phyloP scores from a whole-genome alignment of 1,140 invertebrate genomes.

The Doryteuthis pealeii region DNA sequence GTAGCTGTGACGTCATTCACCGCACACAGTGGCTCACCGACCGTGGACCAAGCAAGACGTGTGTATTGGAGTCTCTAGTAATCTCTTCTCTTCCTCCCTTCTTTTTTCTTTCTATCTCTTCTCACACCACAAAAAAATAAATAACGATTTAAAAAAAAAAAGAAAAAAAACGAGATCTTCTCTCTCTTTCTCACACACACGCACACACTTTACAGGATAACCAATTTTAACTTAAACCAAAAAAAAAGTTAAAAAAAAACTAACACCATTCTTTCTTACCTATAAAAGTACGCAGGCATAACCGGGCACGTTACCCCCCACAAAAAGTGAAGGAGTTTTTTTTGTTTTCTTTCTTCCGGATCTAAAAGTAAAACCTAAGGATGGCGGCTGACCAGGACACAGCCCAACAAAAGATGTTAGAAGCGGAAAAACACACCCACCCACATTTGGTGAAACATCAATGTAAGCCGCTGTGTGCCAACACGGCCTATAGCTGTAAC shows the following conservation, averaged over 20 bases:
- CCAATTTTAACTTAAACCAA: background rate
- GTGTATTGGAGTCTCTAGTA: too few species aligned
- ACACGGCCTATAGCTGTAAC: constrained; percentile 40
- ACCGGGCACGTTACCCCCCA: background rate
- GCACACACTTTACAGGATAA: background rate
- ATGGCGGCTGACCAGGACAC: background rate
- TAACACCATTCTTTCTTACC: background rate
- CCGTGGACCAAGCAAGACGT: background rate
- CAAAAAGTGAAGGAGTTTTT: background rate
- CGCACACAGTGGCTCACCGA: background rate
- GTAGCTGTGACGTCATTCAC: background rate
- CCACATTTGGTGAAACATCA: constrained; percentile 8
- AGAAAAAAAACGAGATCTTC: too few species aligned
- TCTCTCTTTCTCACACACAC: background rate
- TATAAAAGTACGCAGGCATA: background rate
- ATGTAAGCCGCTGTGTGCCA: constrained; percentile 36
- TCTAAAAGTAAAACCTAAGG: background rate
- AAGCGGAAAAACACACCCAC: background rate
- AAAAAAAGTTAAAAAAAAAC: background rate
- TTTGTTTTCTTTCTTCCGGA: background rate
- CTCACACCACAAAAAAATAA: background rate
- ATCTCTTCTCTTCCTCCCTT: background rate
- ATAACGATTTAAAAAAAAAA: background rate
- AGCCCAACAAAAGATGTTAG: background rate
- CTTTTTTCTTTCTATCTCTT: background rate